Conservation (phyloP, 2,888 invertebrate genomes). For the Lochmaea crataegi region DNA sequence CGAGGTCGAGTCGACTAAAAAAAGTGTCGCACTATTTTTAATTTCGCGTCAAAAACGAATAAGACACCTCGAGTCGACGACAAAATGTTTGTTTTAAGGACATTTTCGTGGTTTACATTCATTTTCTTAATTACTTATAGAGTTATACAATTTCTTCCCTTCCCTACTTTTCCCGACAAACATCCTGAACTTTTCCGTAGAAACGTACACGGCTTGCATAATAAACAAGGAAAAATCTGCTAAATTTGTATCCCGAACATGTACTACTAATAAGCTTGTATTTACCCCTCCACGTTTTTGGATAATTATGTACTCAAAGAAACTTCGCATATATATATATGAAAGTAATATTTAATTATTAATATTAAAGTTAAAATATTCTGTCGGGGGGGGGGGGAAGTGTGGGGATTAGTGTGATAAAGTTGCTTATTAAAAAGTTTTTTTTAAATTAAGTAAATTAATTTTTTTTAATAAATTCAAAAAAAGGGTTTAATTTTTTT, state of each 20-base stretch:
- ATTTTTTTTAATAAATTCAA: too few species aligned
- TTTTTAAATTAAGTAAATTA: too few species aligned
- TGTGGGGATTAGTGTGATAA: neutral
- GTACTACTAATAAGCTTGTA: conserved; percentile 4
- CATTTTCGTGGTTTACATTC: neutral
- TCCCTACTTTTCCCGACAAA: neutral
- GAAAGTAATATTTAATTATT: neutral
- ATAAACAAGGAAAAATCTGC: neutral
- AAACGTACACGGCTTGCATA: neutral
- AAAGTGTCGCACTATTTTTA: too few species aligned
- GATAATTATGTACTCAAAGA: neutral
- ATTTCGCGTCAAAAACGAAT: neutral
- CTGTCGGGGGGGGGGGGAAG: too few species aligned
- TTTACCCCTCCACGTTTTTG: neutral
- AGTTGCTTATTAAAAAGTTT: neutral
- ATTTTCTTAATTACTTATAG: neutral
- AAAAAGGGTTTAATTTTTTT: too few species aligned
- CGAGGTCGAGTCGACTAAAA: too few species aligned
- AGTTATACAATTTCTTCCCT: neutral
- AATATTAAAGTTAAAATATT: neutral
- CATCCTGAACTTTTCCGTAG: neutral
- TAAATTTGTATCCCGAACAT: neutral
- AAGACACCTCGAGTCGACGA: neutral
- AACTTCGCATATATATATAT: neutral
- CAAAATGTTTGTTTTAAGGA: neutral